Conservation (phyloP, 2,113 vertebrate species). For the Cygnus atratus region DNA sequence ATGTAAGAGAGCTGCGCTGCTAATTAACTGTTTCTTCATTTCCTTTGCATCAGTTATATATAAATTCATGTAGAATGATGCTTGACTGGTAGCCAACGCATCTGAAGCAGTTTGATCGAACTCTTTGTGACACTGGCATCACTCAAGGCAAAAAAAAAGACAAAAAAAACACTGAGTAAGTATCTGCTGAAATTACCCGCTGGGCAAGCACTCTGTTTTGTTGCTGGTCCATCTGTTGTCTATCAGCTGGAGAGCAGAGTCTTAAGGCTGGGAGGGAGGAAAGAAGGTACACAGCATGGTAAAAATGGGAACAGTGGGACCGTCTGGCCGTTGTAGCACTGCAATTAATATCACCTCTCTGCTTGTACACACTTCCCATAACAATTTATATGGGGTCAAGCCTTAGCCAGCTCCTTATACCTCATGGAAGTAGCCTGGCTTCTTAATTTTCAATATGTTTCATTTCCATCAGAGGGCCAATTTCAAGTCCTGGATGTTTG, state of each 20-base stretch:
- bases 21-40: neutral
- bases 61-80: neutral
- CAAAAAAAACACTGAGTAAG: neutral
- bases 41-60: neutral
- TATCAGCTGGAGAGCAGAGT: neutral
- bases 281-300: neutral
- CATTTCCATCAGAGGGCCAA: neutral
- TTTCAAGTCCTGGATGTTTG: neutral
- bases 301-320: neutral
- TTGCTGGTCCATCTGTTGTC: neutral
- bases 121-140: accelerated
- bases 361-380: neutral
- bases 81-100: neutral
- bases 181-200: neutral
- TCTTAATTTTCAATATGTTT: neutral
- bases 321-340: neutral
- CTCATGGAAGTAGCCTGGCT: neutral
- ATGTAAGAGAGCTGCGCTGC: neutral
- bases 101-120: neutral
- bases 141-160: neutral
- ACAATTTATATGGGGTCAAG: neutral
- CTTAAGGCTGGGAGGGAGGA: neutral
- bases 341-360: neutral
- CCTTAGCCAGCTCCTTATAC: neutral
- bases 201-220: neutral